Evolutionary conservation across 2,888 invertebrate species (phyloP).

Genomic region (Pandemis heparana): DNA sequence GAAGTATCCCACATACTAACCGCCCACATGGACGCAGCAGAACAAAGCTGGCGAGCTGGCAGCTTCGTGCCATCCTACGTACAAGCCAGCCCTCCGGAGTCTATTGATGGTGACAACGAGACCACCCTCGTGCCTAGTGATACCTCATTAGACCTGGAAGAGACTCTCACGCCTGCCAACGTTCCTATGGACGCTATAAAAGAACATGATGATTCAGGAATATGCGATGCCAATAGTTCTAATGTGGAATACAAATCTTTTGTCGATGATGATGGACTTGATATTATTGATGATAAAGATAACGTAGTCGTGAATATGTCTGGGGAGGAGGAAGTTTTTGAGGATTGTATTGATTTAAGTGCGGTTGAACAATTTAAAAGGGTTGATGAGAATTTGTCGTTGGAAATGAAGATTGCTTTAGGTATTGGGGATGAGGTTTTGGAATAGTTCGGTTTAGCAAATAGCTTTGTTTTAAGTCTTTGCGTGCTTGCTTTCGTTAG

Average conservation of each 20-base stretch:
- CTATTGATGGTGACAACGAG: conserved; percentile 62
- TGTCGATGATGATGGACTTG: conserved; percentile 40
- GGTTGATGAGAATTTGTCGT: conserved; percentile 67
- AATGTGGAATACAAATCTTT: conserved; percentile 52
- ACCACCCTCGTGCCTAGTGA: conserved; percentile 67
- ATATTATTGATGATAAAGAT: neutral
- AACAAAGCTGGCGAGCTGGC: conserved; percentile 67
- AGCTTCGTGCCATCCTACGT: conserved; percentile 55
- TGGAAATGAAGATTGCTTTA: conserved; percentile 78
- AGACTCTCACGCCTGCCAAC: conserved; percentile 69
- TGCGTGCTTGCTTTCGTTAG: too few relatives aligned
- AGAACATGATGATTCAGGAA: conserved; percentile 44
- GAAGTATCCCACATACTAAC: conserved; percentile 76
- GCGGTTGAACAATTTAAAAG: conserved; percentile 53
- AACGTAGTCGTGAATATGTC: conserved; percentile 21
- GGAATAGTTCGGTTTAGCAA: neutral
- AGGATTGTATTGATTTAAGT: conserved; percentile 69
- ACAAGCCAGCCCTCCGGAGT: conserved; percentile 54
- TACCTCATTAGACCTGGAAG: conserved; percentile 59
- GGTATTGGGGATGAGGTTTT: conserved; percentile 55
- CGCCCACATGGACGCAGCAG: conserved; percentile 71
- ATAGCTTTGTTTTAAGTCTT: too few relatives aligned
- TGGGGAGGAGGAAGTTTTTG: conserved; percentile 64
- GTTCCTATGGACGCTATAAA: conserved; percentile 42
- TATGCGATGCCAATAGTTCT: conserved; percentile 50